Evolutionary conservation across 2,113 vertebrate genomes (phyloP).

Genomic region (Oreochromis niloticus): DNA sequence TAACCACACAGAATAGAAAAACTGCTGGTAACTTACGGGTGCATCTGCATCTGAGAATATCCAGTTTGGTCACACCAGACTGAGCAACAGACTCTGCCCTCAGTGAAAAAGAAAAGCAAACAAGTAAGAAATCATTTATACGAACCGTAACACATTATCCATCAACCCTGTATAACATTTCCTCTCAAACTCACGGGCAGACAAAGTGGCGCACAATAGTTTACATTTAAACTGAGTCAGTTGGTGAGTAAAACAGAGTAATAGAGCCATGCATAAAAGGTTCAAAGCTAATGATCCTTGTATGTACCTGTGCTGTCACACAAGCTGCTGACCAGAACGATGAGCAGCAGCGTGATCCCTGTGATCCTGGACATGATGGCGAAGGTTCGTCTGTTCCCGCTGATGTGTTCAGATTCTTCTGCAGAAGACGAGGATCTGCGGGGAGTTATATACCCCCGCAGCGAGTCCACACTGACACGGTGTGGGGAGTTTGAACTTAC

Average conservation of each 20-base stretch:
- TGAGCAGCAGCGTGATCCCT: constrained; percentile 20
- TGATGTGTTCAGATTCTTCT: not conserved
- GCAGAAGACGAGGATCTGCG: not conserved
- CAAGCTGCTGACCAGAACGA: constrained; percentile 29
- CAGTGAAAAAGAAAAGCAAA: not conserved
- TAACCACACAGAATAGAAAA: not conserved
- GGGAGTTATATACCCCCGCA: not conserved
- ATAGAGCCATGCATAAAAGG: too few relatives aligned
- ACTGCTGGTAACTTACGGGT: constrained; percentile 9
- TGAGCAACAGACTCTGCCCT: not conserved
- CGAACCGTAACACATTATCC: not conserved
- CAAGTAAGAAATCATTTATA: not conserved
- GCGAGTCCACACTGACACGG: not conserved
- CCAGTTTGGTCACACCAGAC: not conserved
- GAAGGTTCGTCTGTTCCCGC: not conserved
- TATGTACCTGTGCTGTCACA: constrained; percentile 38
- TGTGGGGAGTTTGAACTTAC: not conserved
- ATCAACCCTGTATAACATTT: rapidly evolving
- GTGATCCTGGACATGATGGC: constrained; percentile 47
- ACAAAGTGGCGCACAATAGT: rapidly evolving
- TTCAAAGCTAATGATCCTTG: rapidly evolving
- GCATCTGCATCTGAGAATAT: constrained; percentile 34
- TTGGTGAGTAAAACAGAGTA: not conserved
- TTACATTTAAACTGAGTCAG: not conserved
- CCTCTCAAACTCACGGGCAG: rapidly evolving